phyloP scores from a whole-genome alignment of 2,888 invertebrate genomes.

The Keiferia lycopersicella region DNA sequence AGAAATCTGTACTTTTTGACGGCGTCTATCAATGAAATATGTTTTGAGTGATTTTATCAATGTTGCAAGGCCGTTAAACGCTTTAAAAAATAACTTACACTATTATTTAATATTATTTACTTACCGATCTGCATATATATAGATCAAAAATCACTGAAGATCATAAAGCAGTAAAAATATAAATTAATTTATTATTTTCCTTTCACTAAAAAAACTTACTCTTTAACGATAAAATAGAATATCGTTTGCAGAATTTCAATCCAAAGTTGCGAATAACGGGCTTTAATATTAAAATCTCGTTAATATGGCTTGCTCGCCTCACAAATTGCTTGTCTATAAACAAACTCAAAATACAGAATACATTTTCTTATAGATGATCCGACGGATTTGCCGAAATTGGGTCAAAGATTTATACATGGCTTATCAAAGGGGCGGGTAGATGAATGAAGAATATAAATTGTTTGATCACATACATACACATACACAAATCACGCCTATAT shows the following conservation, averaged over 20 bases:
- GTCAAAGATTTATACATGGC: neutral
- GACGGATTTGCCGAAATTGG: neutral
- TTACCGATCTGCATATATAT: too few relatives aligned
- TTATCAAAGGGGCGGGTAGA: too few relatives aligned
- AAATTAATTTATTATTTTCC: neutral
- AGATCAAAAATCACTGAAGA: neutral
- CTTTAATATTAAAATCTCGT: constrained; percentile 11
- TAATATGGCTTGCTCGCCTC: neutral
- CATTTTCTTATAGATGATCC: neutral
- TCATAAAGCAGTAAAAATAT: neutral
- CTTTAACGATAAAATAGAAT: neutral
- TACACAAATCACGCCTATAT: too few relatives aligned
- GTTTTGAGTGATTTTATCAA: too few relatives aligned
- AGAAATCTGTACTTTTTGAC: too few relatives aligned
- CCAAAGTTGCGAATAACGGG: neutral
- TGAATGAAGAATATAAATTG: neutral
- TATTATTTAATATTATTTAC: too few relatives aligned
- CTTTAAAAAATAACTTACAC: too few relatives aligned
- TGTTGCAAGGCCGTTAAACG: too few relatives aligned
- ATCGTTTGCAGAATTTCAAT: neutral
- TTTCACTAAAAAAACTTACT: neutral
- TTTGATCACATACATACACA: neutral
- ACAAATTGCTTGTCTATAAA: constrained; percentile 11
- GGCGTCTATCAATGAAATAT: too few relatives aligned
- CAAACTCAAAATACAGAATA: neutral